These are phyloP conservation scores for Solenopsis invicta DNA, from an alignment of 1,140 invertebrate genomes.

Conservation along the genomic window DNA sequence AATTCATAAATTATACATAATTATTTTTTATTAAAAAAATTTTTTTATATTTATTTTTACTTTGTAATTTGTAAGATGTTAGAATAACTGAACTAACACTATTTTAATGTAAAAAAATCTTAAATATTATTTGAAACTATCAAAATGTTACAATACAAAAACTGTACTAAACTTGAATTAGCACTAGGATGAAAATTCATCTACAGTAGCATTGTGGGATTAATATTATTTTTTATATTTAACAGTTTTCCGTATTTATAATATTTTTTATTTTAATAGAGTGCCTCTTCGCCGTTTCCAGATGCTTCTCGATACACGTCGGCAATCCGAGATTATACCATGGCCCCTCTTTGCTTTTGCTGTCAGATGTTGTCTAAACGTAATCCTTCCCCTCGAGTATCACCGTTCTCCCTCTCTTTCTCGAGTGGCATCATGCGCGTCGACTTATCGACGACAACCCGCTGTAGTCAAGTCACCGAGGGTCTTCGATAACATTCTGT, in stretches of 20 bases:
- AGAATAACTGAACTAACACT: no score
- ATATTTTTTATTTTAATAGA: not conserved
- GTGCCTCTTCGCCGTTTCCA: not conserved
- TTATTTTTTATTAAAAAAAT: no score
- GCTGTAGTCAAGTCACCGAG: conserved; percentile 14
- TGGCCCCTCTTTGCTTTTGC: conserved; percentile 51
- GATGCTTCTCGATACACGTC: not conserved
- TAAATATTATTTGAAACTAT: no score
- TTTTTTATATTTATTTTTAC: no score
- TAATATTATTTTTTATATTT: not conserved
- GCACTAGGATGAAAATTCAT: no score
- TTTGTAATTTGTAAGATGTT: no score
- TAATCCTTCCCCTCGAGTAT: conserved; percentile 44
- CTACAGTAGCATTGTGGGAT: no score
- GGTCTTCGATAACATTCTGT: conserved; percentile 6
- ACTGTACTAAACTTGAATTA: no score
- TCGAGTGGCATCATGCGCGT: conserved; percentile 18
- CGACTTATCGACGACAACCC: conserved; percentile 67
- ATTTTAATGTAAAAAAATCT: no score
- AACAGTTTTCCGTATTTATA: not conserved
- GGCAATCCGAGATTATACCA: conserved; percentile 39
- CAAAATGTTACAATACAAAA: no score
- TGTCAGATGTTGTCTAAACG: conserved; percentile 58
- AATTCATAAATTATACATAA: no score
- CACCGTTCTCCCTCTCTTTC: not conserved